phyloP scores from a whole-genome alignment of 2,888 invertebrate species.

The Chelonus formosanus region DNA sequence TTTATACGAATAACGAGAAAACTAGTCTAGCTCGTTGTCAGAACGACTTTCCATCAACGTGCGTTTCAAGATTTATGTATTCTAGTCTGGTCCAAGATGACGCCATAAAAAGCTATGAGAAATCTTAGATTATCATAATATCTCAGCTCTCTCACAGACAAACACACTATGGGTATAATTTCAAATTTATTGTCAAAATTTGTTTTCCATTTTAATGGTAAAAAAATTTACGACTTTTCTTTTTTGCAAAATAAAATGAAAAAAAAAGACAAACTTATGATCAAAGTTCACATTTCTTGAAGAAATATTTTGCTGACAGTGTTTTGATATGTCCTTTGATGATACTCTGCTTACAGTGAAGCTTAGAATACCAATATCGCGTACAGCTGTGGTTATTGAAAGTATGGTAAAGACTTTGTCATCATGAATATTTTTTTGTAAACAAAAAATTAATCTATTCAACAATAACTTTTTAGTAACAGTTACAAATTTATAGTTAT shows the following conservation, averaged over 20 bases:
- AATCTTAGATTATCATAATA: constrained; percentile 32
- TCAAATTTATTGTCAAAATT: constrained; percentile 14
- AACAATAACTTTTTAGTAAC: no score
- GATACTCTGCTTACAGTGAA: no score
- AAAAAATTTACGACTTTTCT: not conserved
- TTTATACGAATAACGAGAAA: constrained; percentile 28
- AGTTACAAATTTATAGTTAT: no score
- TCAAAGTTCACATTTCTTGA: no score
- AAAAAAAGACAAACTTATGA: not conserved
- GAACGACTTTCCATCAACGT: constrained; percentile 30
- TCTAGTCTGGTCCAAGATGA: constrained; percentile 27
- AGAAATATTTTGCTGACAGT: no score
- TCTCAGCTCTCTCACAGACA: not conserved
- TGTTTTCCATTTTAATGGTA: constrained; percentile 10
- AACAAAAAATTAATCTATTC: no score
- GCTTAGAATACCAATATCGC: no score
- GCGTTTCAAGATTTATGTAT: constrained; percentile 31
- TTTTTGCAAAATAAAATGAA: not conserved
- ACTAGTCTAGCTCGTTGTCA: constrained; percentile 26
- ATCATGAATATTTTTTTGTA: no score
- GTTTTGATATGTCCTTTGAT: no score
- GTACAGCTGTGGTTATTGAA: no score
- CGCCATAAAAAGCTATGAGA: constrained; percentile 23
- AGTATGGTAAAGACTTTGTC: no score
- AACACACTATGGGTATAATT: constrained; percentile 8